Base-by-base conservation (phyloP, 2,888 invertebrate species). In the Magallana nippona region DNA sequence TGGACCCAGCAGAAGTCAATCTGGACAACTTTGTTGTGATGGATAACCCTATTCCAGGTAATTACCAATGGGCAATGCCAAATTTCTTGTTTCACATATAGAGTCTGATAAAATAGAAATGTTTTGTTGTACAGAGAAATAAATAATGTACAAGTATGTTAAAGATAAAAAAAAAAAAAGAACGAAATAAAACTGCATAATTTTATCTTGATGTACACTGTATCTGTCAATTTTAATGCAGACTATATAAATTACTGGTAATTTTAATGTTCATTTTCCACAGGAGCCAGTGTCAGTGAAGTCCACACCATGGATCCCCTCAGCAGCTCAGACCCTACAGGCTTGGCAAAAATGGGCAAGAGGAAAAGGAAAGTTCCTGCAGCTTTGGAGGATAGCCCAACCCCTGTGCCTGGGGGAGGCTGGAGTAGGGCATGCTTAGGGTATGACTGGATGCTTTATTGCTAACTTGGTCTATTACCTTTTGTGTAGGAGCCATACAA, bases 351-450 rank as follows among this genome's bases (percentile, higher is more conserved):
- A 55, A 27, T 86, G 58, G 89, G 90, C 81, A 91, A 91, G 79
- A 86, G 93, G 80, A 92, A 91, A 81, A 87, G 92, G 55, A 91
- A 91, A 85, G 87, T 89, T 32, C 91, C 90, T 0, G 82, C 89
- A 17, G 85, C 86, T 1, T 82, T 89, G 17, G 91, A 92, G 81
- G 91, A 91, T 32, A 87, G 85, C 62, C 88, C 87, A 2, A 83
- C 88, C 17, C 87, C 62, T n/a, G 86, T 87, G 13, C 82, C 89
- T 3, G 85, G 86, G 5, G 90, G 89, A 8, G 91, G 91, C 78
- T 93, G 93, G 93, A 87, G 90, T n/a, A 89, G 91, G 78, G 89
- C 91, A n/a, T 93, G 93, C 71, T 84, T 91, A 17, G 91, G 91
- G 93, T 93, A 87, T 89, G 91, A 13, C 32, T 63, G 5, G 1